Base-by-base conservation (phyloP, 1,140 invertebrate genomes). In the Cydia fagiglandana region DNA sequence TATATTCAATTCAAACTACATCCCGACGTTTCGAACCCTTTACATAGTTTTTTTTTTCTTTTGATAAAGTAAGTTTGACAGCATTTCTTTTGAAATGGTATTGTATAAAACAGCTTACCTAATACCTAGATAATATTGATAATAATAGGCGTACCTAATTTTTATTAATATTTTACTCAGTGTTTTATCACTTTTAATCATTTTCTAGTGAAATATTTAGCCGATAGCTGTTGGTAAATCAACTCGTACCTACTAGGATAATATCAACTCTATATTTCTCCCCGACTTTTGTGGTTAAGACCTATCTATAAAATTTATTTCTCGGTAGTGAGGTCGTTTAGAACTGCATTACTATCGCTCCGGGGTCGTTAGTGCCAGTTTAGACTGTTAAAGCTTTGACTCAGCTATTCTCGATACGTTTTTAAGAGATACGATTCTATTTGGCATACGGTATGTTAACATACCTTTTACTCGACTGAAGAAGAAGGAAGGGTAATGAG, bases 271-370 rank as follows among this genome's bases (percentile, higher is more conserved):
- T 61, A 61, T 61, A 61, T 24, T 61, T 61, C 56, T 61, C 5
- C 20, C 56, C 9, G 56, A 61, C 56, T 61, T 61, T 61, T 61
- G 56, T 24, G 56, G 56, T 61, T 61, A 61, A 61, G 4, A 61
- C 17, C 56, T 20, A 80, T 82, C 76, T 81, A 77, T 84, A 80
- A 84, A 83, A 79, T 75, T 73, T 64, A 61, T 17, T 15, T 78
- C 80, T 79, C 76, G 75, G 78, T 84, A 77, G 70, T 73, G 74
- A 73, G 79, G 84, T 84, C 81, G 80, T 83, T 86, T 87, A 86
- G 84, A 85, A 84, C 77, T 77, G 80, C 81, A 84, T 86, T 86
- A 85, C 82, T 81, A 84, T 83, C 83, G 79, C 86, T 86, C 84
- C 84, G 83, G 74, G 76, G 81, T 82, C 84, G 82, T 85, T 84